phyloP scores from a whole-genome alignment of 1,140 invertebrate genomes.

The Trissolcus basalis region DNA sequence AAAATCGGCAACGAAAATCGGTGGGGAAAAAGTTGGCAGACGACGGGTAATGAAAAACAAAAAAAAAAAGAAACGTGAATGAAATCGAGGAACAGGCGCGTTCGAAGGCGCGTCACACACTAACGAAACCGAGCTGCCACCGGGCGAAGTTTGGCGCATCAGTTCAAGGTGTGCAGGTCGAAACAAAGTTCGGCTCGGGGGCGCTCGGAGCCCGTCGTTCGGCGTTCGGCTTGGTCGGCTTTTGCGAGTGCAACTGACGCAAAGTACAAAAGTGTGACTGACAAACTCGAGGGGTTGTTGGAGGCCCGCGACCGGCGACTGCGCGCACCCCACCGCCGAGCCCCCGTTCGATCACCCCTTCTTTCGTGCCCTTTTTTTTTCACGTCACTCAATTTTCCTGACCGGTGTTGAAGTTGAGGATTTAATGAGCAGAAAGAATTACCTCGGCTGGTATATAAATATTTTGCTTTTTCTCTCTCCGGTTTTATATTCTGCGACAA shows the following conservation, averaged over 20 bases:
- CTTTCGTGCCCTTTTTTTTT: slow-evolving; percentile 16
- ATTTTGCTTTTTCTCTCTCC: no score
- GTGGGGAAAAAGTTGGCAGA: no score
- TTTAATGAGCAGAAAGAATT: slow-evolving; percentile 20
- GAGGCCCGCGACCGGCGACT: slow-evolving; percentile 38
- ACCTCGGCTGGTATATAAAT: background rate
- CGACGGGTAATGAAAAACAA: background rate
- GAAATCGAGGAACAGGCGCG: slow-evolving; percentile 42
- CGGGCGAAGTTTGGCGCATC: slow-evolving; percentile 59
- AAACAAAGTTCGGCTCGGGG: slow-evolving; percentile 55
- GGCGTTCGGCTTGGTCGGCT: slow-evolving; percentile 51
- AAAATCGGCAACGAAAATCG: no score
- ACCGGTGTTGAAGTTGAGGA: slow-evolving; percentile 17
- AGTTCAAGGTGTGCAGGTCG: slow-evolving; percentile 51
- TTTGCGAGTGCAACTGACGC: slow-evolving; percentile 50
- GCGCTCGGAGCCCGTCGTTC: slow-evolving; percentile 56
- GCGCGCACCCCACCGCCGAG: slow-evolving; percentile 33
- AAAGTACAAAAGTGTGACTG: slow-evolving; percentile 48
- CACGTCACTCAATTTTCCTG: slow-evolving; percentile 35
- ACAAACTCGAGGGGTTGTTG: slow-evolving; percentile 55
- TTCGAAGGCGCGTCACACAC: slow-evolving; percentile 54
- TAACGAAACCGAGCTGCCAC: slow-evolving; percentile 57
- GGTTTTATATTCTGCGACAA: no score
- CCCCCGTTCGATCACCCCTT: slow-evolving; percentile 16
- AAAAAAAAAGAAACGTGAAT: background rate